Conservation (phyloP, 2,888 invertebrate species). For the Apodemia duryi region DNA sequence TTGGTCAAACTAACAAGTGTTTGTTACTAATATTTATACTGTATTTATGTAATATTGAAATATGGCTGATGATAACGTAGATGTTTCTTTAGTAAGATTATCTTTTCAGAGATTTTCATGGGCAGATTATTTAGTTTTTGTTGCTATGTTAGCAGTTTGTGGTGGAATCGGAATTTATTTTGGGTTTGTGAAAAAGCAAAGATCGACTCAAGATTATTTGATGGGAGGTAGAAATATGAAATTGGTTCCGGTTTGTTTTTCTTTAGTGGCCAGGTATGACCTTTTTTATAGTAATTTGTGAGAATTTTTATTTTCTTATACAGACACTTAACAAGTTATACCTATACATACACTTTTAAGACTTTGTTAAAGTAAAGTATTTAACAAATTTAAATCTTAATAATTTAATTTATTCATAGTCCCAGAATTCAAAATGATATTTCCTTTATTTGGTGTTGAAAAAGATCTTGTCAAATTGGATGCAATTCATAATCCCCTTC, state of each 20-base stretch:
- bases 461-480: too few relatives aligned
- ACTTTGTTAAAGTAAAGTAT: too few relatives aligned
- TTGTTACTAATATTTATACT: not conserved
- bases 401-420: too few relatives aligned
- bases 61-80: constrained; percentile 40
- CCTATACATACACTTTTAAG: too few relatives aligned
- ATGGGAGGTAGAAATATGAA: constrained; percentile 90
- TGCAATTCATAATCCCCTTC: too few relatives aligned
- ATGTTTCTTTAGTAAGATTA: constrained; percentile 46
- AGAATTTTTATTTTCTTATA: not conserved
- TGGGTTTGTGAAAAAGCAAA: constrained; percentile 83
- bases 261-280: constrained; percentile 87
- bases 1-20: not conserved
- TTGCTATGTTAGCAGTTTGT: constrained; percentile 85
- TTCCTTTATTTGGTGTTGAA: too few relatives aligned
- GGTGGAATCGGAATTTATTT: constrained; percentile 88
- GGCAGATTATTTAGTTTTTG: constrained; percentile 83
- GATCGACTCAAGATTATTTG: constrained; percentile 84
- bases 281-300: constrained; percentile 3
- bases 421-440: too few relatives aligned
- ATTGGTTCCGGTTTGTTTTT: constrained; percentile 87
- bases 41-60: constrained; percentile 21
- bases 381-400: too few relatives aligned
- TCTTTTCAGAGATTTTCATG: constrained; percentile 71
- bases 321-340: too few relatives aligned